Evolutionary conservation across 2,888 invertebrate genomes (phyloP).

Genomic region (Stenodera caucasica): DNA sequence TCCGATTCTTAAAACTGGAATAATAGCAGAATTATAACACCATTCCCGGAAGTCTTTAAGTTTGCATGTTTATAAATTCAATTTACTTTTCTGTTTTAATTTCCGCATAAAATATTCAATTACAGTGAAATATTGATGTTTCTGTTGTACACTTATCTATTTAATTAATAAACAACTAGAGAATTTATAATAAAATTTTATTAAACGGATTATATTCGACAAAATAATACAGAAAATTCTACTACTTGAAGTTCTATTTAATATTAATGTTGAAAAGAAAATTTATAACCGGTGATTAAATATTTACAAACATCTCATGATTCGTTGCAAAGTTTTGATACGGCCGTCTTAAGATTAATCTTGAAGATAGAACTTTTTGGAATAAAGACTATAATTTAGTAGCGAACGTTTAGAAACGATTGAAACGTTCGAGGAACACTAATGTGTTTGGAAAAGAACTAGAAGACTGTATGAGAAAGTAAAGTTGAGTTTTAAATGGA

Average conservation of each 20-base stretch:
- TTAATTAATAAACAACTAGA: too few species aligned
- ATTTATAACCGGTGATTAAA: neutral
- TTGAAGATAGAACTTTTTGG: conserved; percentile 19
- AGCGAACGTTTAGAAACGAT: conserved; percentile 35
- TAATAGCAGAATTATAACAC: neutral
- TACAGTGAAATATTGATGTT: neutral
- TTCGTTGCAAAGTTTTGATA: conserved; percentile 5
- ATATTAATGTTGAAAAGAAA: neutral
- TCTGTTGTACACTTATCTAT: too few species aligned
- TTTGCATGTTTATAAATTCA: conserved; percentile 6
- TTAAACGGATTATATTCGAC: too few species aligned
- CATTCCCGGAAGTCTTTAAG: neutral
- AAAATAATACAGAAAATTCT: too few species aligned
- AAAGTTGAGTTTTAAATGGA: conserved; percentile 23
- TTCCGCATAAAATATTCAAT: conserved; percentile 2
- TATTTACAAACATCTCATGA: conserved; percentile 1
- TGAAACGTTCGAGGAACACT: conserved; percentile 39
- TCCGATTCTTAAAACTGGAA: neutral
- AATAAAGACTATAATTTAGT: conserved; percentile 30
- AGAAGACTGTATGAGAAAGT: conserved; percentile 19
- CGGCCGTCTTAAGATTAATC: conserved; percentile 24
- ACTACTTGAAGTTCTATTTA: neutral
- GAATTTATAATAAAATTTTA: too few species aligned
- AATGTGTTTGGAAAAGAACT: conserved; percentile 35
- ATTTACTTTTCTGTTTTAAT: conserved; percentile 7